Base-by-base conservation (phyloP, 2,797 vertebrate species). In the Antrozous pallidus region DNA sequence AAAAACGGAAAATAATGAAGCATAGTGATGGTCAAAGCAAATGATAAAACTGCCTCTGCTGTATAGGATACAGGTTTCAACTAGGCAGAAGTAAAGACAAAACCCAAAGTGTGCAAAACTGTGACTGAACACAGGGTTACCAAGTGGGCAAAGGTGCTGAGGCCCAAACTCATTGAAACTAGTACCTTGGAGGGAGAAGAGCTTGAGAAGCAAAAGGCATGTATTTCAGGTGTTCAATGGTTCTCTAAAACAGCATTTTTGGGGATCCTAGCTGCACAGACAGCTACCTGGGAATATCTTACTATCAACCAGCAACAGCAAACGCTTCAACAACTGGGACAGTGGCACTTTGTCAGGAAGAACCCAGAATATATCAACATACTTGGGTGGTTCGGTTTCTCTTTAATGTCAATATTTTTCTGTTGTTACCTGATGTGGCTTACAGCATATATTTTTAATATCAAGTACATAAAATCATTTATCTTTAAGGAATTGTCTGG, bases 161-260 rank as follows among this genome's bases (percentile, higher is more conserved):
- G 24, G 40, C 51, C 45, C 58, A 18, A 20, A 51, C 24, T 61
- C 26, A 16, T 2, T 8, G 14, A 74, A 69, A 75, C 3, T 8
- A 26, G 6, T 58, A 69, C 28, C 13, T 75, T 28, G 33, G 56
- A 80, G 10, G 28, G 6, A 89, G 49, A 69, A 61, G 12, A 45
- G 12, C 31, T 77, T 86, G 24, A 69, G 54, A 73, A 73, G 33
- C 38, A 71, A 78, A 65, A 38, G 26, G 4, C 20, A 31, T 7
- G 8, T 16, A 71, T 78, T 18, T 83, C n/a, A 20, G 65, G 63
- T 47, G 3, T 20, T 40, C 9, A 18, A 8, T n/a, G 14, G 11
- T 77, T 85, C 36, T 75, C n/a, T 75, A 45, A 80, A 45, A 75
- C 8, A n/a, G 58, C 75, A 20, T 82, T 86, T 85, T 67, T 47